phyloP scores from a whole-genome alignment of 2,797 vertebrate genomes.

The Tokudaia tokunoshimensis region DNA sequence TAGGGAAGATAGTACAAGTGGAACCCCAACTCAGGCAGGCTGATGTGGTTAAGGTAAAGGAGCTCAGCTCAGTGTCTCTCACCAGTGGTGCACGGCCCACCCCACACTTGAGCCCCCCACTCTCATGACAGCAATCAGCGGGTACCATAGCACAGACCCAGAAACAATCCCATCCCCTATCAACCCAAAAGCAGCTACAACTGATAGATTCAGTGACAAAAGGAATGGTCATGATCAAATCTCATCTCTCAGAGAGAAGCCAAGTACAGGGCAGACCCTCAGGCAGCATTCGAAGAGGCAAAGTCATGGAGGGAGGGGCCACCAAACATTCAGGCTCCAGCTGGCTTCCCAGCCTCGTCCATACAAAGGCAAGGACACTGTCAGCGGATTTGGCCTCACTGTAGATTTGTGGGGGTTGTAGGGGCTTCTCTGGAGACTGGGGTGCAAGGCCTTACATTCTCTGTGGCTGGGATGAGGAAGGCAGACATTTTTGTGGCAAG shows the following conservation, averaged over 20 bases:
- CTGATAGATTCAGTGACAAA: background rate
- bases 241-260: background rate
- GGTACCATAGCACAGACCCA: background rate
- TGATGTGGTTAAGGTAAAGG: background rate
- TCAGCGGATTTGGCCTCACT: background rate
- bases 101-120: background rate
- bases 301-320: too few species aligned
- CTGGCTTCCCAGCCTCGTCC: background rate
- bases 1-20: background rate
- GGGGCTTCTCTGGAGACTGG: background rate
- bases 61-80: background rate
- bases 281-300: background rate
- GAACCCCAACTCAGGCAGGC: background rate
- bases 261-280: background rate
- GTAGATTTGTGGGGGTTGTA: too few species aligned
- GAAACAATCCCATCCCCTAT: background rate
- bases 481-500: conserved; percentile 63
- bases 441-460: conserved; percentile 8
- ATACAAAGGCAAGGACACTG: background rate
- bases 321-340: background rate
- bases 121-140: too few species aligned
- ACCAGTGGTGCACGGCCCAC: background rate
- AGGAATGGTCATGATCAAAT: background rate
- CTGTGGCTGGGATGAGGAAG: background rate
- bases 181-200: background rate